These are phyloP conservation scores for Drosophila affinis DNA, from an alignment of 2,888 invertebrate species.

Conservation along the genomic window DNA sequence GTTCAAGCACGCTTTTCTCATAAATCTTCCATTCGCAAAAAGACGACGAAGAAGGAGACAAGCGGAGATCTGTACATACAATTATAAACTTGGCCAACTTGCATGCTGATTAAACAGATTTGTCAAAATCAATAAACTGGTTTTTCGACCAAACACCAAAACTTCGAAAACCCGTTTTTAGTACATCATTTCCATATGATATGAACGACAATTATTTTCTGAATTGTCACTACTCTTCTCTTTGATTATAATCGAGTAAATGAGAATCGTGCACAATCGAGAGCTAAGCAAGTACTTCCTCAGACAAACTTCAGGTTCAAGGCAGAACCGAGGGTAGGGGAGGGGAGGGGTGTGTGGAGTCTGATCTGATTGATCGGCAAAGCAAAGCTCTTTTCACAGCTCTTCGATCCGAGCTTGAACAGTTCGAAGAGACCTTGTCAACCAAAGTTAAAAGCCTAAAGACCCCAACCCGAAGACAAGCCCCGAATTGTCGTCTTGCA, in stretches of 20 bases:
- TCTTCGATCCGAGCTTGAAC: constrained; percentile 34
- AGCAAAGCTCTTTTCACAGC: constrained; percentile 42
- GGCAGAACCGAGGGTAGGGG: constrained; percentile 33
- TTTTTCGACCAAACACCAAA: constrained; percentile 48
- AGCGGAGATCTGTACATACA: constrained; percentile 14
- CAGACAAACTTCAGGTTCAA: constrained; percentile 60
- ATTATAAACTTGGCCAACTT: constrained; percentile 58
- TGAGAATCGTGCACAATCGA: constrained; percentile 19
- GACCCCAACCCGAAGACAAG: constrained; percentile 33
- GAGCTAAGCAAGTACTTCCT: constrained; percentile 56
- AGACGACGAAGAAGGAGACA: constrained; percentile 7
- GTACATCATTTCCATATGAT: constrained; percentile 50
- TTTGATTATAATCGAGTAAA: constrained; percentile 13
- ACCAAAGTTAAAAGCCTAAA: constrained; percentile 13
- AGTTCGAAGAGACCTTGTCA: constrained; percentile 63
- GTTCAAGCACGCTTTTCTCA: constrained; percentile 39
- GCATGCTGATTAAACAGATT: constrained; percentile 53
- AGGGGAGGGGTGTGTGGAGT: constrained; percentile 13
- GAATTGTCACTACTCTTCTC: constrained; percentile 30
- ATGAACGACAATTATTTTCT: constrained; percentile 11
- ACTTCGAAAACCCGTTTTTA: constrained; percentile 48
- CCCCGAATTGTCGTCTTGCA: constrained; percentile 46
- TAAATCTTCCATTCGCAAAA: constrained; percentile 41
- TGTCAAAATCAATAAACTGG: constrained; percentile 50
- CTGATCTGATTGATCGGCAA: constrained; percentile 23